Base-by-base conservation (phyloP, 2,797 vertebrate species). In the Crenuchus spilurus region DNA sequence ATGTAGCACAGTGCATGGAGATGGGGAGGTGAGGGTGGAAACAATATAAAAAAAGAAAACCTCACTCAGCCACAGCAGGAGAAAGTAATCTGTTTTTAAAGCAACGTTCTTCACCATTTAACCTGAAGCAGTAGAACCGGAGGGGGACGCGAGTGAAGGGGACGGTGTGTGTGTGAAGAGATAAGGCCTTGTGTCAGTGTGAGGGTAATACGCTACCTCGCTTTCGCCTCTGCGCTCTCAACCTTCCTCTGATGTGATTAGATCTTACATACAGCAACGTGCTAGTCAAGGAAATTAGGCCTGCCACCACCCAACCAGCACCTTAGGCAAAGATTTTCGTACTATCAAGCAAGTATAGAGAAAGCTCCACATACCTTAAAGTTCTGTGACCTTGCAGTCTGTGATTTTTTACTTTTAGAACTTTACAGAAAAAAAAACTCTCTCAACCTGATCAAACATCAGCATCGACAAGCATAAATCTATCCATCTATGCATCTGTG, bases 271-370 rank as follows among this genome's bases (percentile, higher is more conserved):
- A 39, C 2, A 62, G 64, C 57, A 70, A 66, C 42, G 10, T 13
- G 22, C 65, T 35, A 49, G 58, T 79, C 4, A 14, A 52, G 62
- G 55, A 75, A 72, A 41, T 64, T 4, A 42, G 44, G 39, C 65
- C 48, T 71, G 58, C 42, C 51, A 68, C 55, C 51, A 39, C 24
- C 73, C 46, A 33, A 46, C 4, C 16, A 4, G 52, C 39, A 54
- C 52, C 77, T 63, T 28, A 10, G 14, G 33, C 28, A n/a, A 52
- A 74, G 41, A 58, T 82, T 69, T 76, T 54, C 65, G 26, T 41
- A 61, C 41, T 57, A 63, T 58, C 48, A 61, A 46, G 7, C 13
- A 39, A 35, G 31, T 51, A 31, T 16, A 44, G 31, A 54, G 65
- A 37, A 28, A 14, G 13, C 48, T 58, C 14, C 26, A 57, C 54